Conservation (phyloP, 2,888 invertebrate genomes). For the Cantharis rustica region DNA sequence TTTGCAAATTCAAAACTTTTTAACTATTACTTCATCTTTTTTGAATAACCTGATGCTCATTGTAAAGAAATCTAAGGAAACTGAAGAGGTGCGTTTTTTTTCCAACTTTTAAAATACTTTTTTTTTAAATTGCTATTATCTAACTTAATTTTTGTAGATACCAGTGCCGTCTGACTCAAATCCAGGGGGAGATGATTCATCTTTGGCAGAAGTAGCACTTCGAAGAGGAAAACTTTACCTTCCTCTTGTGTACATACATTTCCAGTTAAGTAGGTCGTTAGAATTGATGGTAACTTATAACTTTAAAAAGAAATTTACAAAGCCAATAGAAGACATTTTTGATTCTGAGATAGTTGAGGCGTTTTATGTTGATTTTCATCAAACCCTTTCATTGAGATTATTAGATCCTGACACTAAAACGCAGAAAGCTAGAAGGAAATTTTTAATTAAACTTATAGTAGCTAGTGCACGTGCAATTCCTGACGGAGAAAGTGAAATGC, state of each 20-base stretch:
- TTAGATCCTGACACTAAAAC: conserved; percentile 72
- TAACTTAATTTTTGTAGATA: conserved; percentile 28
- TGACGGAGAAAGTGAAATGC: conserved; percentile 59
- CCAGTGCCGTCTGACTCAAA: conserved; percentile 64
- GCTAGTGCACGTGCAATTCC: conserved; percentile 76
- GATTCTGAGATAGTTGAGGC: conserved; percentile 71
- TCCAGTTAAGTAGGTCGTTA: conserved; percentile 76
- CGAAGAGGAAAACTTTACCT: conserved; percentile 76
- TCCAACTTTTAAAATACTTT: too few species aligned
- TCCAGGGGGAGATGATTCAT: conserved; percentile 67
- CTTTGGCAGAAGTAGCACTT: conserved; percentile 77
- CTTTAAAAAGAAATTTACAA: conserved; percentile 73
- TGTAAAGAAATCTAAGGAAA: conserved; percentile 48
- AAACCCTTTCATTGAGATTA: conserved; percentile 63
- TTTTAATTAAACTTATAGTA: conserved; percentile 73
- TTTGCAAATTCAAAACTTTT: conserved; percentile 61
- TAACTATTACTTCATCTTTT: conserved; percentile 58
- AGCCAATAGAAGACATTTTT: conserved; percentile 76
- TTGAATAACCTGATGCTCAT: conserved; percentile 58
- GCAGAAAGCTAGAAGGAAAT: conserved; percentile 70
- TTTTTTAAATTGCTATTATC: too few species aligned
- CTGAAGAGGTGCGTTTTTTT: conserved; percentile 28
- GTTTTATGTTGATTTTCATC: conserved; percentile 58
- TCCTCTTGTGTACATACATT: conserved; percentile 78
- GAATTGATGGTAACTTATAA: conserved; percentile 75